Conservation (phyloP, 2,888 invertebrate species). For the Oxyteleia sp. region DNA sequence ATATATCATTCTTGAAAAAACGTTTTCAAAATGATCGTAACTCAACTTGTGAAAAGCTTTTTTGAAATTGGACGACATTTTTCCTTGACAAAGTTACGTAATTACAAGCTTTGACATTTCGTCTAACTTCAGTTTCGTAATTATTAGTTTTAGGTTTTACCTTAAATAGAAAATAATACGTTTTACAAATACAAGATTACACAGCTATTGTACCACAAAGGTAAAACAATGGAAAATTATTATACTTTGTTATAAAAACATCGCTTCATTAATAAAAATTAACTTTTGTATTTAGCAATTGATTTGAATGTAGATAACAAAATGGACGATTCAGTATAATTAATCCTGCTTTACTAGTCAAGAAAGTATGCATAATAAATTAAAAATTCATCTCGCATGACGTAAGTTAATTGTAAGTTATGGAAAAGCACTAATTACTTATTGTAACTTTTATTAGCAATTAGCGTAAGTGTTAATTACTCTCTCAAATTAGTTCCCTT, state of each 20-base stretch:
- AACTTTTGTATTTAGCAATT: too few species aligned
- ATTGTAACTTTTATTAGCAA: slow-evolving; percentile 84
- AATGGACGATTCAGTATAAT: slow-evolving; percentile 1
- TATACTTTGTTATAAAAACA: too few species aligned
- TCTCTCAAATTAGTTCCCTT: slow-evolving; percentile 81
- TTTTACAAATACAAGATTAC: too few species aligned
- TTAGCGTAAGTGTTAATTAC: slow-evolving; percentile 83
- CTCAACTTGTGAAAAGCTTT: slow-evolving; percentile 40
- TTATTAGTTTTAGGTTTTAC: too few species aligned
- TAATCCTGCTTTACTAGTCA: neutral
- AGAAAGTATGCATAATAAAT: slow-evolving; percentile 13
- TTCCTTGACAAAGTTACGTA: slow-evolving; percentile 30
- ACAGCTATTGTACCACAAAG: too few species aligned
- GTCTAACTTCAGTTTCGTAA: slow-evolving; percentile 7
- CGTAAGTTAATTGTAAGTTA: slow-evolving; percentile 83
- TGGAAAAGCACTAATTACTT: slow-evolving; percentile 83
- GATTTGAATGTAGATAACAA: neutral
- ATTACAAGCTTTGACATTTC: slow-evolving; percentile 36
- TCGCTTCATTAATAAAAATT: too few species aligned
- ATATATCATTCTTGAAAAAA: slow-evolving; percentile 33
- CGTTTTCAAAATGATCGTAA: slow-evolving; percentile 37
- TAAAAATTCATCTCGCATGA: slow-evolving; percentile 21
- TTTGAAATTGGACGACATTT: slow-evolving; percentile 44
- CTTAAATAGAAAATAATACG: too few species aligned
- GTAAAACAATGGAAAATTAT: too few species aligned